Evolutionary conservation across 2,797 vertebrate genomes (phyloP), one percentile per base, ranked within the genome.

Genomic region (Chrysolophus pictus): DNA sequence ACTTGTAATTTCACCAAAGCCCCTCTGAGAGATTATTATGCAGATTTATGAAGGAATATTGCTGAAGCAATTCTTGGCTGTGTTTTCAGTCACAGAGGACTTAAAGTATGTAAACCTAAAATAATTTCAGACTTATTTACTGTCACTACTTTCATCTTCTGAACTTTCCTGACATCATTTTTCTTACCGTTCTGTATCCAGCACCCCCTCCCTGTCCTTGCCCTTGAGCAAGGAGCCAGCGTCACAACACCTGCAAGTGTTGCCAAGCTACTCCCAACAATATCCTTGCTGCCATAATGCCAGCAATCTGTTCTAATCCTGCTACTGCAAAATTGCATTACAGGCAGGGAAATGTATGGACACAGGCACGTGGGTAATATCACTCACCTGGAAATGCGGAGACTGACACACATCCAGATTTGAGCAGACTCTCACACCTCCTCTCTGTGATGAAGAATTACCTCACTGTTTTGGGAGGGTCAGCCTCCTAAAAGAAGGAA

Each of bases 1-100:
- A 97, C 97, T 98, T 98, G 97, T 97, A 97, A 98, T 98, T 98
- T 98, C 96, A 97, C 97, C 97, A 97, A 97, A 97, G 97, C 95
- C 96, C 97, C 84, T 88, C 96, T 90, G 97, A 97, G 97, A 97
- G 96, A 97, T 98, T 97, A 98, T 98, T 98, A 98, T 98, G 97
- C 93, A 98, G 97, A 98, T 98, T 98, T 98, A 98, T 97, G 97
- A 97, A 97, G 91, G 97, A 97, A 97, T 97, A 97, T 95, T 96
- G 96, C 95, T 97, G 96, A 97, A 97, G 96, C 95, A 96, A 97
- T 97, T 97, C 97, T 97, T 97, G 97, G 97, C 97, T 95, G 89
- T 96, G 92, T 96, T 97, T 97, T 97, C 90, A 96, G 94, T 95
- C 95, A 96, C 96, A 87, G 74, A 97, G 95, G 94, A 95, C 96